Conservation (phyloP, 2,797 vertebrate genomes). For the Mus spretus region DNA sequence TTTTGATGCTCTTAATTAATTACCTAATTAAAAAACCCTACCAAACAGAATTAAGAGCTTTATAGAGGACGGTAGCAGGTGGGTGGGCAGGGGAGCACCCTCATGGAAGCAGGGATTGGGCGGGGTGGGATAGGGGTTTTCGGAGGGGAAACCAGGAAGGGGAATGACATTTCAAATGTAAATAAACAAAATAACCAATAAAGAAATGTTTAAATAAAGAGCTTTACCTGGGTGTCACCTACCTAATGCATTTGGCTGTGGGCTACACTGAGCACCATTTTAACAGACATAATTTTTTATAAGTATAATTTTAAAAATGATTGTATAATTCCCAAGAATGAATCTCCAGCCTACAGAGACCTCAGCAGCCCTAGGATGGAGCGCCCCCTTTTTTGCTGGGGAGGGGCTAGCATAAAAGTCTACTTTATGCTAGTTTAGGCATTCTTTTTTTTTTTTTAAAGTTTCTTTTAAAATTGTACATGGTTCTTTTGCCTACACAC, state of each 20-base stretch:
- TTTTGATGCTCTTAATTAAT: constrained; percentile 7
- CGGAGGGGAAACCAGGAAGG: no score
- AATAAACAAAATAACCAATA: no score
- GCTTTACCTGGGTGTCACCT: neutral
- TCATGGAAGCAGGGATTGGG: no score
- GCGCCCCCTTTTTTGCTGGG: no score
- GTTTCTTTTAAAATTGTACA: neutral
- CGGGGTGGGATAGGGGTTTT: no score
- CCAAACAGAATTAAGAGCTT: neutral
- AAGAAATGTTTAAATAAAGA: neutral
- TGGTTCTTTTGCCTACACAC: neutral
- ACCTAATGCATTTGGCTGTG: neutral
- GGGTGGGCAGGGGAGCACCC: no score
- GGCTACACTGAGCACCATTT: neutral
- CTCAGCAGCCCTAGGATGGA: neutral
- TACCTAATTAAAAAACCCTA: neutral
- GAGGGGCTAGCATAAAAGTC: neutral
- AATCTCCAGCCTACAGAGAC: neutral
- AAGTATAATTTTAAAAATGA: constrained; percentile 26
- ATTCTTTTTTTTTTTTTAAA: neutral
- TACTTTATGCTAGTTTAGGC: neutral
- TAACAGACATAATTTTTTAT: constrained; percentile 13
- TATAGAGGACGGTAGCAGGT: neutral
- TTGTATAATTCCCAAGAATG: neutral
- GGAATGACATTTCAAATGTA: no score